phyloP scores from a whole-genome alignment of 1,140 invertebrate genomes.

The Phymastichus coffea region DNA sequence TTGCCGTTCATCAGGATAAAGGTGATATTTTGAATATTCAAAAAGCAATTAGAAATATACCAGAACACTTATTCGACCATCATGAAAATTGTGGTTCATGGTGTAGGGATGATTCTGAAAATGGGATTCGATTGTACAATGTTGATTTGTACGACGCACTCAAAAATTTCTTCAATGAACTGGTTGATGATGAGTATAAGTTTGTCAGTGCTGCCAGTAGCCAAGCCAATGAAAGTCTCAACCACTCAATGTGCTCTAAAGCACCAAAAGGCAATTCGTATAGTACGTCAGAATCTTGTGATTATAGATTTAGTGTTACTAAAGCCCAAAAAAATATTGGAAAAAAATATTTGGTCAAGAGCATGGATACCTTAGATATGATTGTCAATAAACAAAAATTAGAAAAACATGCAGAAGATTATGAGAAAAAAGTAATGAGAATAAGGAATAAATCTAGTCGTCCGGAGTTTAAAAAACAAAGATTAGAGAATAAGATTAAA shows the following conservation, averaged over 20 bases:
- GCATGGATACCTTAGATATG: too few species aligned
- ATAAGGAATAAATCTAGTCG: background rate
- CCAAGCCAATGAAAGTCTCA: constrained; percentile 34
- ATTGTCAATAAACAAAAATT: background rate
- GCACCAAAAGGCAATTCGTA: constrained; percentile 29
- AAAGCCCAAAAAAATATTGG: constrained; percentile 31
- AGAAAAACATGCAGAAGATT: too few species aligned
- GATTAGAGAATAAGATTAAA: background rate
- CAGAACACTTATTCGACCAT: background rate
- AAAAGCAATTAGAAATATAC: background rate
- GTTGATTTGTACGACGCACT: constrained; percentile 13
- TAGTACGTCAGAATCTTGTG: constrained; percentile 28
- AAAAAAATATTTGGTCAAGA: too few species aligned
- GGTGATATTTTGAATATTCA: background rate
- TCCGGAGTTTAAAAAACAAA: background rate
- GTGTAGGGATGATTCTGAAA: constrained; percentile 3
- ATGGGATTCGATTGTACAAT: constrained; percentile 10
- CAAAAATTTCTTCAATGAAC: constrained; percentile 21
- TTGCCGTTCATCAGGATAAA: background rate
- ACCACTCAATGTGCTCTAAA: constrained; percentile 33
- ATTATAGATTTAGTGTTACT: constrained; percentile 28
- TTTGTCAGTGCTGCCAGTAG: constrained; percentile 35
- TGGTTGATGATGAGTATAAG: constrained; percentile 20
- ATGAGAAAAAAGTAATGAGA: too few species aligned
- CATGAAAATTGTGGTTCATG: constrained; percentile 14